Percentiles rank a stretch among this genome's conserved stretches.
Conservation (phyloP, 2,797 vertebrate species). For the Lerista edwardsae region DNA sequence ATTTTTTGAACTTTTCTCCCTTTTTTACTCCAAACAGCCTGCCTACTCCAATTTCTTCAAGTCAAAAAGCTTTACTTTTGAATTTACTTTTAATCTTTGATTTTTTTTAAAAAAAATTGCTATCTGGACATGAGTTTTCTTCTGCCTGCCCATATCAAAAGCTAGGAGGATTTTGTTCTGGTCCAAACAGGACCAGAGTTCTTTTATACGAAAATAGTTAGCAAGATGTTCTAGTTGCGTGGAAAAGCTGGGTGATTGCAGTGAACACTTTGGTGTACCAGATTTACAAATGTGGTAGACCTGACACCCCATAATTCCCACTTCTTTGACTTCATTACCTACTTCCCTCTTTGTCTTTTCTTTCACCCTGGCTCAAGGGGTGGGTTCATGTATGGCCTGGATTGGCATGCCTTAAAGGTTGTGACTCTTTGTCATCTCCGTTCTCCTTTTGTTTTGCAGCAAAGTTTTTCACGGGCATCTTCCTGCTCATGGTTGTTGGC, state of each 20-base stretch:
- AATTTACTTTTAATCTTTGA: too few species aligned
- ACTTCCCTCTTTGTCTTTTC: not conserved
- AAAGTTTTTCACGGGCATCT: slow-evolving; percentile 79
- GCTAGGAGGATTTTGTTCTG: not conserved
- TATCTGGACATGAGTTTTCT: too few species aligned
- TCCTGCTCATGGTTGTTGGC: slow-evolving; percentile 76
- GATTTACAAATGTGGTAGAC: not conserved
- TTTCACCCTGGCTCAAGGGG: not conserved
- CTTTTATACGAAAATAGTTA: too few species aligned
- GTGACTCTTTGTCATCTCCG: not conserved
- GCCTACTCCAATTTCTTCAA: not conserved
- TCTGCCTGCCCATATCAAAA: not conserved
- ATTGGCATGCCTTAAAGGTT: not conserved
- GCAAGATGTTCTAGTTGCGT: not conserved
- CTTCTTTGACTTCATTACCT: not conserved
- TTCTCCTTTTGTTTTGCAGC: slow-evolving; percentile 57
- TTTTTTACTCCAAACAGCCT: not conserved
- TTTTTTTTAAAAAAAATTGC: too few species aligned
- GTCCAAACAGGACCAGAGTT: too few species aligned
- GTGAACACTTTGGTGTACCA: not conserved
- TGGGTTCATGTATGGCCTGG: not conserved
- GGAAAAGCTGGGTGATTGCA: not conserved
- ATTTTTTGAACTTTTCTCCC: not conserved
- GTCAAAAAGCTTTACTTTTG: too few species aligned
- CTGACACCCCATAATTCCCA: not conserved